Evolutionary conservation across 64 coral and sea anemone genomes (phyloP).

Genomic region (Porites lutea): DNA sequence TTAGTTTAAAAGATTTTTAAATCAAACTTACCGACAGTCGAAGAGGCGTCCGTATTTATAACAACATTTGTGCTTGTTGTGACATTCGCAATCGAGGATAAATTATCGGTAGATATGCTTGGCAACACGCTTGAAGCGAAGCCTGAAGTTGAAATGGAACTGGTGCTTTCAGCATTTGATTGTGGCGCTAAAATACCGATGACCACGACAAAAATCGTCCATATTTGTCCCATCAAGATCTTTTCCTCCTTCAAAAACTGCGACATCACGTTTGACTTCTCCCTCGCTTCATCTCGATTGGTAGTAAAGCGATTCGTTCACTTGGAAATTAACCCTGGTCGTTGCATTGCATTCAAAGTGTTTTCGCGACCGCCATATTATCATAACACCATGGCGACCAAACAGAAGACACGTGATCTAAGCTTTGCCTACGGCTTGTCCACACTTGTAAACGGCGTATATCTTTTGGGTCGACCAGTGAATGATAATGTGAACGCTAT

Average conservation of each 20-base stretch:
- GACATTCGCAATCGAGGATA: not conserved
- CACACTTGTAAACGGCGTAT: too few relatives aligned
- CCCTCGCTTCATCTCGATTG: not conserved
- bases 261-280: slow-evolving; percentile 17
- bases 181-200: not conserved
- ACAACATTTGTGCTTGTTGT: not conserved
- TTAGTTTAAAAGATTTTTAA: too few relatives aligned
- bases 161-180: not conserved
- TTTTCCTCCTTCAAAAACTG: not conserved
- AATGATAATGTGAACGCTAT: too few relatives aligned
- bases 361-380: not conserved
- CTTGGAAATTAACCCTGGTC: not conserved
- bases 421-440: too few relatives aligned
- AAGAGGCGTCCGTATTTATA: not conserved
- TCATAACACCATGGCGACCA: slow-evolving; percentile 34
- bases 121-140: not conserved
- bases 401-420: not conserved
- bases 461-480: too few relatives aligned
- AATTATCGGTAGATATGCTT: not conserved
- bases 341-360: slow-evolving; percentile 7
- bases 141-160: not conserved
- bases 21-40: slow-evolving; percentile 10
- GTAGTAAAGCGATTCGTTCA: not conserved
- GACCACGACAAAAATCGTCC: slow-evolving; percentile 2
- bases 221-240: not conserved